Conservation (phyloP, 2,888 invertebrate genomes). For the Smittia aterrima region DNA sequence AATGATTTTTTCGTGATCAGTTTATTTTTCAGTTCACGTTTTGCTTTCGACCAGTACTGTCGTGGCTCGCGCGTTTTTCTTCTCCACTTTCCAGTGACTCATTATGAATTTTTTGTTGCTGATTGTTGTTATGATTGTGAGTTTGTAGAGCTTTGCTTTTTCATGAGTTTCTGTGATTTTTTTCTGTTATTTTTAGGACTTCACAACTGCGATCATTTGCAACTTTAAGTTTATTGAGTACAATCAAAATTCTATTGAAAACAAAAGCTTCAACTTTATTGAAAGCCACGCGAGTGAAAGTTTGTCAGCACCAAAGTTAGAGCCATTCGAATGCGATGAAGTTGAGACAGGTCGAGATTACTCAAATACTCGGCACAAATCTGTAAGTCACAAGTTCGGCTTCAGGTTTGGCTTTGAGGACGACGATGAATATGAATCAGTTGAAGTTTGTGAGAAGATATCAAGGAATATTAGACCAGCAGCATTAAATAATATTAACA, state of each 20-base stretch:
- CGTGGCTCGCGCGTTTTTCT: not conserved
- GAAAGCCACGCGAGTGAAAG: not conserved
- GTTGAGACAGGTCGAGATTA: not conserved
- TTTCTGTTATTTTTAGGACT: not conserved
- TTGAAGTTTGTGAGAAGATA: not conserved
- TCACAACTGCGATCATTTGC: not conserved
- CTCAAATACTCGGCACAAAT: not conserved
- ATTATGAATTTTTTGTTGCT: not conserved
- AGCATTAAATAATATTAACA: not conserved
- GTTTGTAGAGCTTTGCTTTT: not conserved
- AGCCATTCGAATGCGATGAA: not conserved
- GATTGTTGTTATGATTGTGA: not conserved
- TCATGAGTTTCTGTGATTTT: not conserved
- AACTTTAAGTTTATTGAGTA: not conserved
- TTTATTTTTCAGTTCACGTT: constrained; percentile 5
- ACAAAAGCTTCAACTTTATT: not conserved
- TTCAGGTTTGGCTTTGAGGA: not conserved
- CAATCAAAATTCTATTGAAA: not conserved
- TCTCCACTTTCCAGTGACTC: not conserved
- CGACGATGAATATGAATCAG: not conserved
- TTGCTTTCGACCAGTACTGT: not conserved
- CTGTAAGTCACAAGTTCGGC: not conserved
- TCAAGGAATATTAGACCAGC: not conserved
- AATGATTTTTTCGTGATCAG: not conserved
- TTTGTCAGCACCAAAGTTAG: not conserved